These are phyloP conservation scores for Pogona vitticeps DNA, from an alignment of 2,113 vertebrate genomes.

Conservation along the genomic window DNA sequence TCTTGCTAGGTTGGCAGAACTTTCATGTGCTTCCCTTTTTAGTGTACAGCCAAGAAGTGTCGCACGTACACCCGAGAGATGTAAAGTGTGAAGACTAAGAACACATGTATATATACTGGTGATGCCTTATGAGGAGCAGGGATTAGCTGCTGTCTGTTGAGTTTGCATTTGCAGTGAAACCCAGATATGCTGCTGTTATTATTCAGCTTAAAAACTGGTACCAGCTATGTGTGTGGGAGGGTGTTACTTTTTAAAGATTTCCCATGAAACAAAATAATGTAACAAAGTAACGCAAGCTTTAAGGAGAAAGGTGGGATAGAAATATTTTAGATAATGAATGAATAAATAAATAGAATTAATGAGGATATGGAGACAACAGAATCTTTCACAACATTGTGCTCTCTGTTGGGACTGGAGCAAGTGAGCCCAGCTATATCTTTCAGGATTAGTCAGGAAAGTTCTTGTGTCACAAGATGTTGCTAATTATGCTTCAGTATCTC, in stretches of 20 bases:
- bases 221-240: background rate
- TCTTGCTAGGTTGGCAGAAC: too few species aligned
- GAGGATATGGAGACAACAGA: background rate
- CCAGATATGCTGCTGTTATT: background rate
- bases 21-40: too few species aligned
- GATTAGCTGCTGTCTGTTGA: background rate
- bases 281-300: too few species aligned
- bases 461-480: background rate
- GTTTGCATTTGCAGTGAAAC: too few species aligned
- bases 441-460: background rate
- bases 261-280: background rate
- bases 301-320: too few species aligned
- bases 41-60: background rate
- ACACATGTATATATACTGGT: background rate
- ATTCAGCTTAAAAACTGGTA: background rate
- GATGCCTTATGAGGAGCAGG: too few species aligned
- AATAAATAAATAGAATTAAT: background rate
- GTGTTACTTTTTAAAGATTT: background rate
- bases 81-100: background rate
- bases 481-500: background rate
- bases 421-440: background rate
- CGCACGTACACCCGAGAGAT: background rate
- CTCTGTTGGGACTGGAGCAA: background rate
- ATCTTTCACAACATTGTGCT: too few species aligned
- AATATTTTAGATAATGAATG: too few species aligned